These are phyloP conservation scores for Megalurothrips usitatus DNA, from an alignment of 2,888 invertebrate genomes.

Conservation along the genomic window DNA sequence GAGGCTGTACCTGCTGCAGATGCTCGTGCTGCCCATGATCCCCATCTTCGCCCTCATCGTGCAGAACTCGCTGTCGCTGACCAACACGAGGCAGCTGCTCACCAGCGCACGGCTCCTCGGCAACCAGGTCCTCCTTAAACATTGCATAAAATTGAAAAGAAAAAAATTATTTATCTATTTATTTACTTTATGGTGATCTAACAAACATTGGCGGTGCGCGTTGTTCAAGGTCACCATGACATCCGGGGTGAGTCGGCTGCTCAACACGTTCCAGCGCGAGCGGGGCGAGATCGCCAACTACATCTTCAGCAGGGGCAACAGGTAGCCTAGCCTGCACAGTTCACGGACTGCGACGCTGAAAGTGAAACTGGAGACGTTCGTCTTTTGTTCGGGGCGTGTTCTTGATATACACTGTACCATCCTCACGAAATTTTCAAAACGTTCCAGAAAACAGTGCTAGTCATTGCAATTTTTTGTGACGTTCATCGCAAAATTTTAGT, in stretches of 20 bases:
- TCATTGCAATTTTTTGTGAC: too few relatives aligned
- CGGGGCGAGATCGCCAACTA: constrained; percentile 45
- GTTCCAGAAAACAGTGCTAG: too few relatives aligned
- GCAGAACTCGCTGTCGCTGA: constrained; percentile 55
- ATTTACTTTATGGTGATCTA: too few relatives aligned
- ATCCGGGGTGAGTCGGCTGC: constrained; percentile 48
- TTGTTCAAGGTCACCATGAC: constrained; percentile 52
- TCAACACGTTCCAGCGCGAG: constrained; percentile 51
- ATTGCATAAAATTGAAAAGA: too few relatives aligned
- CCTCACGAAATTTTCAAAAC: too few relatives aligned
- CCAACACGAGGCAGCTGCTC: constrained; percentile 49
- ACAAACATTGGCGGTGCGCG: constrained; percentile 31
- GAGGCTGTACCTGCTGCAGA: constrained; percentile 51
- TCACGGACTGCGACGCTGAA: too few relatives aligned
- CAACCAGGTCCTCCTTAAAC: constrained; percentile 47
- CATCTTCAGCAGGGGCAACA: constrained; percentile 41
- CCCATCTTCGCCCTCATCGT: constrained; percentile 54
- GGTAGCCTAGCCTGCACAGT: too few relatives aligned
- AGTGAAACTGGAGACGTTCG: too few relatives aligned
- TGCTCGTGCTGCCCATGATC: constrained; percentile 55
- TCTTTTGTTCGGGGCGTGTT: too few relatives aligned
- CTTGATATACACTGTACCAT: too few relatives aligned
- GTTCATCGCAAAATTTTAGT: too few relatives aligned
- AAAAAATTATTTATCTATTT: too few relatives aligned
- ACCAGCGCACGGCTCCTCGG: constrained; percentile 50